These are phyloP conservation scores for Argyresthia albistria DNA, from an alignment of 2,888 invertebrate genomes.

Conservation along the genomic window DNA sequence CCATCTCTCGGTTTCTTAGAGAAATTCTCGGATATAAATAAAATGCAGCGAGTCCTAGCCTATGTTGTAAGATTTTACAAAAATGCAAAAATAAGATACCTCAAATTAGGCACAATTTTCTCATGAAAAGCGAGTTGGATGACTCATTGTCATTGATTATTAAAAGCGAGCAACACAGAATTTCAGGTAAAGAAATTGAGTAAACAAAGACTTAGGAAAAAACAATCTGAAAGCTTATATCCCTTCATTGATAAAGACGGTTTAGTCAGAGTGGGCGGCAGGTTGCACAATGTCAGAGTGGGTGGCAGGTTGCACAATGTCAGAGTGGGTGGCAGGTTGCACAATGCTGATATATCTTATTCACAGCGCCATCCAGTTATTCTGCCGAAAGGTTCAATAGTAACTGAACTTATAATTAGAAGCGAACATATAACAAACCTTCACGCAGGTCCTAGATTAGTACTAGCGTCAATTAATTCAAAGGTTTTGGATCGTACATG, in stretches of 20 bases:
- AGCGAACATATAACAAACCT: too few relatives aligned
- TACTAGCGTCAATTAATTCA: too few relatives aligned
- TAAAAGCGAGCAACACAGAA: neutral
- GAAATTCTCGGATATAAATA: neutral
- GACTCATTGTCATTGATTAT: neutral
- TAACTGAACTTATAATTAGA: conserved; percentile 6
- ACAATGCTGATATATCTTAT: neutral
- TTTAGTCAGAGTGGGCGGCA: too few relatives aligned
- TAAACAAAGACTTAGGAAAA: neutral
- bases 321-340: conserved; percentile 1
- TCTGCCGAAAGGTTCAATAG: neutral
- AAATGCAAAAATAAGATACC: neutral
- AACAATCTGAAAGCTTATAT: neutral
- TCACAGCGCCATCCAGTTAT: conserved; percentile 2
- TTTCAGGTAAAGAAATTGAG: neutral
- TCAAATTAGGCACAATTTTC: neutral
- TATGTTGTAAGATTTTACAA: neutral
- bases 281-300: too few relatives aligned
- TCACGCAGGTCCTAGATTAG: too few relatives aligned
- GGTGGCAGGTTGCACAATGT: too few relatives aligned
- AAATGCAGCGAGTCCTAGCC: neutral
- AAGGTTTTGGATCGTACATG: too few relatives aligned
- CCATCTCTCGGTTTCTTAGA: neutral
- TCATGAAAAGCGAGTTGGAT: neutral
- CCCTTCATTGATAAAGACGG: neutral